Base-by-base conservation (phyloP, 2,797 vertebrate species). In the Ispidina picta region DNA sequence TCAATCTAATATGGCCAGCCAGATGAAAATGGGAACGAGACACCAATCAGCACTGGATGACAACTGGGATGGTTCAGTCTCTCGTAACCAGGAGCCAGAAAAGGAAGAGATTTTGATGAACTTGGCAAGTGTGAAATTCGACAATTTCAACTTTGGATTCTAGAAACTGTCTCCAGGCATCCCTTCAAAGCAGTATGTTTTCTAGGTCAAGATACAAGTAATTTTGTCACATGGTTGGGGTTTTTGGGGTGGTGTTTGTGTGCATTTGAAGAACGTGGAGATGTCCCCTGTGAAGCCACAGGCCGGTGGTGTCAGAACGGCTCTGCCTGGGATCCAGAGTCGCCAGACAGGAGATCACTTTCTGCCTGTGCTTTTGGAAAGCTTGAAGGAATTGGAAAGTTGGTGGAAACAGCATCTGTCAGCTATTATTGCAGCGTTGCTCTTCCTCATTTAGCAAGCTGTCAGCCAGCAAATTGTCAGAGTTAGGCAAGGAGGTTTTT, bases 391-490 rank as follows among this genome's bases (percentile, higher is more conserved):
- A 86, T 88, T 44, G 66, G 70, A 73, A 79, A 89, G 76, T 88
- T 85, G 74, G 39, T 70, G 70, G 91, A 95, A 95, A 84, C 77
- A 83, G 83, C 89, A 96, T 89, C 96, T 96, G 96, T 89, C 94
- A 94, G 23, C 72, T 94, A 78, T 85, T 95, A 83, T 65, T 92
- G 88, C 71, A 71, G 71, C 62, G 74, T 83, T 87, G 88, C 84
- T 90, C 69, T 6, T 93, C 91, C 68, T 92, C 70, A 9, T 95
- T 95, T 93, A 93, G 95, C 93, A 92, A 96, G 91, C 87, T 96
- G 94, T 94, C 93, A 92, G 29, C 71, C 68, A 39, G 74, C 54
- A 83, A 89, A 82, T 82, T 85, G 76, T 94, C 94, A 95, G 86
- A 95, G 72, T 69, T 71, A 69, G 76, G 80, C 62, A 78, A 83